Base-by-base conservation (phyloP, 1,140 invertebrate genomes). In the Heliothis subflexa region DNA sequence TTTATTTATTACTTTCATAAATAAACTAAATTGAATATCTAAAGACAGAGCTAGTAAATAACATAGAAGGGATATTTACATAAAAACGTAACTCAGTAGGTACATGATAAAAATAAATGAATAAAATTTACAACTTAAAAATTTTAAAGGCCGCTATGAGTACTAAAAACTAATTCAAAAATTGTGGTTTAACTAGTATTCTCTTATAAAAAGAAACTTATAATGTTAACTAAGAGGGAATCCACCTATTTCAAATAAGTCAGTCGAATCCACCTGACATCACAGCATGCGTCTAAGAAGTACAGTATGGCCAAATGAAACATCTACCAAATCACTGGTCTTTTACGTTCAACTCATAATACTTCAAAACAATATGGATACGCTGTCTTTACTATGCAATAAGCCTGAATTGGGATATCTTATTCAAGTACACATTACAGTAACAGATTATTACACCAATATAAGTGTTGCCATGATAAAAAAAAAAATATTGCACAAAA, bases 51-150 rank as follows among this genome's bases (percentile, higher is more conserved):
- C 85, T 92, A 92, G 86, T 86, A 84, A 92, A 90, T 91, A 88
- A 91, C 79, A 87, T 88, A 91, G 87, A 85, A 81, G 74, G 83
- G 73, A 86, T 94, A 94, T 94, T 90, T 94, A 94, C 92, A 94
- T 90, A 92, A 89, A 89, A 83, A 87, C 85, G 85, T 85, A 86
- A 88, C 83, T 83, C 78, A 86, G 85, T 85, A 77, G 74, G 74
- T 77, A 85, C 71, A 84, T 18, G 57, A 86, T 85, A 89, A 83
- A 85, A 86, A 85, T 79, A 83, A 78, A 83, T 79, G 81, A 90
- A 88, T 91, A 90, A 93, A 93, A 94, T 93, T 82, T 93, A 94
- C 91, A 94, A 90, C 92, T 92, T 89, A 91, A 87, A 86, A 86
- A 82, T 86, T 86, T 87, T 78, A 85, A 85, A 82, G 79, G 64